Conservation (phyloP, 2,888 invertebrate genomes). For the Fragum fragum region DNA sequence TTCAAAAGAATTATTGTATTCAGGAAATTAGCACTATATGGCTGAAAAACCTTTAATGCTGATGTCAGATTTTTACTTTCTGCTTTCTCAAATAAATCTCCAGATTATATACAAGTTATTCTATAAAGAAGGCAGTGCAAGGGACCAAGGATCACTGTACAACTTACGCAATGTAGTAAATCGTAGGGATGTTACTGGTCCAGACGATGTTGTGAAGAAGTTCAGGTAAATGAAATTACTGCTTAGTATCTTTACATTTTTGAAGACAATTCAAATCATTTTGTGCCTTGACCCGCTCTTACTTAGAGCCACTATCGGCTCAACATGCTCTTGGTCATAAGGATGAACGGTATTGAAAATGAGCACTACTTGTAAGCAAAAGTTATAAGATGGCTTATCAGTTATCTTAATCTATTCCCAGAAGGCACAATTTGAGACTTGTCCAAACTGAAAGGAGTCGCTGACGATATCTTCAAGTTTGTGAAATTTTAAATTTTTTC, state of each 20-base stretch:
- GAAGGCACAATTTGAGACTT: too few relatives aligned
- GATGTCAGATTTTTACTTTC: background rate
- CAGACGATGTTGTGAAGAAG: constrained; percentile 15
- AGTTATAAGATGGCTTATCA: too few relatives aligned
- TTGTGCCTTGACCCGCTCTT: too few relatives aligned
- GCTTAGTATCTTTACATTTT: background rate
- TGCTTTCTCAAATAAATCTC: background rate
- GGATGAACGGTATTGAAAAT: too few relatives aligned
- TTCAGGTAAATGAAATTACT: constrained; percentile 13
- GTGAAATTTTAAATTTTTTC: too few relatives aligned
- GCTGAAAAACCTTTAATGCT: background rate
- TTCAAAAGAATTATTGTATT: too few relatives aligned
- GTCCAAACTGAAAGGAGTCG: too few relatives aligned
- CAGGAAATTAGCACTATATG: too few relatives aligned
- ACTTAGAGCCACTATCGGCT: too few relatives aligned
- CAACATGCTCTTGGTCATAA: too few relatives aligned
- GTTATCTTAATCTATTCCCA: background rate
- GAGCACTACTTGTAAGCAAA: too few relatives aligned
- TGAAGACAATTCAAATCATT: background rate
- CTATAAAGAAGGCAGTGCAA: constrained; percentile 35
- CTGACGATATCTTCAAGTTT: background rate
- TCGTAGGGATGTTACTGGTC: constrained; percentile 22
- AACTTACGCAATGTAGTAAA: constrained; percentile 22
- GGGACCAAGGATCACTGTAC: constrained; percentile 37
- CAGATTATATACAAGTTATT: constrained; percentile 42